phyloP scores from a whole-genome alignment of 2,888 invertebrate species.

The Drosophila fulvimacula region DNA sequence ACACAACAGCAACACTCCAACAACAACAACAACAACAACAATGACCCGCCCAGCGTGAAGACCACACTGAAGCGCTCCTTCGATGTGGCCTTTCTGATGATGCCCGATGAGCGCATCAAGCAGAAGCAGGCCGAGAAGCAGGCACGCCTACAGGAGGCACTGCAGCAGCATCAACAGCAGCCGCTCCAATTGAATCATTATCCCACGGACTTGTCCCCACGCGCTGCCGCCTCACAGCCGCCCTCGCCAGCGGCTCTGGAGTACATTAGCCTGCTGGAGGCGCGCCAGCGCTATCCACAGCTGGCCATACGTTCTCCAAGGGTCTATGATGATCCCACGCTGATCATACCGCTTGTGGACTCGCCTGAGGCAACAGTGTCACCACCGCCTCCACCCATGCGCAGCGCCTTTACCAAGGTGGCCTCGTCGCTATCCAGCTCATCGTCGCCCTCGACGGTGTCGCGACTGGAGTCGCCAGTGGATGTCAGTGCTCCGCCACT shows the following conservation, averaged over 20 bases:
- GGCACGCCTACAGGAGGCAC: constrained; percentile 85
- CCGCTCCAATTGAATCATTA: constrained; percentile 62
- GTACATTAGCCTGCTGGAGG: constrained; percentile 78
- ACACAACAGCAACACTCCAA: constrained; percentile 55
- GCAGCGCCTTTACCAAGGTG: constrained; percentile 95
- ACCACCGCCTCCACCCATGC: constrained; percentile 79
- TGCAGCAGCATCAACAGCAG: constrained; percentile 81
- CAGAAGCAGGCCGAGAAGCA: constrained; percentile 84
- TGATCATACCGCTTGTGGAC: constrained; percentile 82
- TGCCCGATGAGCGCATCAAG: constrained; percentile 92
- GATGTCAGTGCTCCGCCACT: constrained; percentile 89
- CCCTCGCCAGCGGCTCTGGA: constrained; percentile 77
- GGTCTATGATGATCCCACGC: constrained; percentile 84
- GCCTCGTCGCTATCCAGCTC: constrained; percentile 73
- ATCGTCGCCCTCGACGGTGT: constrained; percentile 65
- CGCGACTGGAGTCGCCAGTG: constrained; percentile 84
- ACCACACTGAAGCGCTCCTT: constrained; percentile 90
- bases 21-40: constrained; percentile 80
- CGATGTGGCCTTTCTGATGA: constrained; percentile 95
- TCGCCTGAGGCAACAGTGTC: constrained; percentile 63
- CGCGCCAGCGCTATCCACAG: constrained; percentile 81
- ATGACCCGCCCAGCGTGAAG: constrained; percentile 78
- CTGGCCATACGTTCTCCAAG: constrained; percentile 82
- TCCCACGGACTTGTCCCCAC: constrained; percentile 84
- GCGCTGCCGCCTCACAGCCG: constrained; percentile 63